A percentile compares a stretch with the other conserved stretches of the same genome.
These are phyloP conservation scores for Takifugu rubripes DNA, from an alignment of 2,797 vertebrate genomes.

Conservation along the genomic window DNA sequence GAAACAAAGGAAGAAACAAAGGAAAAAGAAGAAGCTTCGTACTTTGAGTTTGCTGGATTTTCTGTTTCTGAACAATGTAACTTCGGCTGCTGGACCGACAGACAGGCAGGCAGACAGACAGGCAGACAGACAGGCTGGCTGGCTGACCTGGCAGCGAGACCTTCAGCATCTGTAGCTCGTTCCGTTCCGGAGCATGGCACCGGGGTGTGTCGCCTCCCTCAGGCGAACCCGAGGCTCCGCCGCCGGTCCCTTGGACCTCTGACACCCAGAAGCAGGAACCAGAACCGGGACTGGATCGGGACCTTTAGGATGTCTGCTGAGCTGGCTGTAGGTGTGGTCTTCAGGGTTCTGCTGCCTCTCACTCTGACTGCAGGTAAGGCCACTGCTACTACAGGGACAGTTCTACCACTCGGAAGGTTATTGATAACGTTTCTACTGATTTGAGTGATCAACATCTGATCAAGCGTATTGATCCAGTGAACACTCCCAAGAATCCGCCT, in stretches of 20 bases:
- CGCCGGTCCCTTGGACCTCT: conserved; percentile 4
- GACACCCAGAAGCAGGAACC: conserved; percentile 11
- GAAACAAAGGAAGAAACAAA: background rate
- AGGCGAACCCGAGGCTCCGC: conserved; percentile 7
- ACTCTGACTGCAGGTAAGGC: conserved; percentile 49
- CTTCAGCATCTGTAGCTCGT: background rate
- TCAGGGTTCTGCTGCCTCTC: conserved; percentile 74
- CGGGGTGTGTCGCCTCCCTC: conserved; percentile 4
- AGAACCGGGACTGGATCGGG: background rate
- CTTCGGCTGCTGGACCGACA: background rate
- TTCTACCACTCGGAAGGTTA: too few species aligned
- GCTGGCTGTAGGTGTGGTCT: conserved; percentile 23
- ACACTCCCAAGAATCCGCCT: background rate
- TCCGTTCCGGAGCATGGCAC: conserved; percentile 18
- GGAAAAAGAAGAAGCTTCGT: background rate
- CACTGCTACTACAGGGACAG: too few species aligned
- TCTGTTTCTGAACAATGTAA: background rate
- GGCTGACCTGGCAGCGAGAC: background rate
- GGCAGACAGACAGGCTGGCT: background rate
- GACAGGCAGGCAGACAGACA: conserved; percentile 2
- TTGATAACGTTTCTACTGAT: too few species aligned
- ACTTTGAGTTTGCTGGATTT: background rate
- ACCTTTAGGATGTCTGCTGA: conserved; percentile 37
- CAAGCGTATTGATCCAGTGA: background rate
- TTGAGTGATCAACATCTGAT: background rate